phyloP scores from a whole-genome alignment of 2,888 invertebrate species.

The Urechis unicinctus region DNA sequence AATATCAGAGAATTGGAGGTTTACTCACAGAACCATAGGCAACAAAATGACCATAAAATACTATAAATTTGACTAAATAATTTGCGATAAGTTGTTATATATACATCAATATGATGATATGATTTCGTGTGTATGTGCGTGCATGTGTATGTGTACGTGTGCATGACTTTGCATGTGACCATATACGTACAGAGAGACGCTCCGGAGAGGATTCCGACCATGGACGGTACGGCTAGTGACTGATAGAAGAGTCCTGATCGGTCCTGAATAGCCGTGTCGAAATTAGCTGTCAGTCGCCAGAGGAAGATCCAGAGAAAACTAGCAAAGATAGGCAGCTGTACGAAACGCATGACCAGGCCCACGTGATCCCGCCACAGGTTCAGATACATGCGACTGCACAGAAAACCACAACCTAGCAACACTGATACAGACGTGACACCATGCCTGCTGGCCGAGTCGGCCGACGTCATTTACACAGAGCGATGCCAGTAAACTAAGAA shows the following conservation, averaged over 20 bases:
- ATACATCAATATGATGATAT: no score
- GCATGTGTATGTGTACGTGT: no score
- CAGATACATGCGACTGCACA: conserved; percentile 32
- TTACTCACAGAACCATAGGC: no score
- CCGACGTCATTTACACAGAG: no score
- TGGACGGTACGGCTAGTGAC: conserved; percentile 28
- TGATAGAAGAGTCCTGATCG: conserved; percentile 35
- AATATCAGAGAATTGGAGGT: background rate
- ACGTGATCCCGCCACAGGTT: conserved; percentile 31
- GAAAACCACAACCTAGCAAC: background rate
- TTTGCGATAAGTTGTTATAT: no score
- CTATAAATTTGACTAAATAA: no score
- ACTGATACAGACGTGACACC: background rate
- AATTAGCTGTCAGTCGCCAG: conserved; percentile 27
- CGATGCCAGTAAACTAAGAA: no score
- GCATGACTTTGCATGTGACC: no score
- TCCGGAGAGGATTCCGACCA: conserved; percentile 27
- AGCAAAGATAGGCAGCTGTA: conserved; percentile 28
- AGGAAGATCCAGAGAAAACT: conserved; percentile 35
- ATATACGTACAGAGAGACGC: background rate
- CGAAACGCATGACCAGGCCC: conserved; percentile 26
- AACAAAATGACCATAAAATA: no score
- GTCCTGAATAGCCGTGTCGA: conserved; percentile 37
- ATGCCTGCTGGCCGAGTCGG: no score
- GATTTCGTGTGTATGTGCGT: no score